These are phyloP conservation scores for Megaptera novaeangliae DNA, from an alignment of 2,113 vertebrate species.

Conservation along the genomic window DNA sequence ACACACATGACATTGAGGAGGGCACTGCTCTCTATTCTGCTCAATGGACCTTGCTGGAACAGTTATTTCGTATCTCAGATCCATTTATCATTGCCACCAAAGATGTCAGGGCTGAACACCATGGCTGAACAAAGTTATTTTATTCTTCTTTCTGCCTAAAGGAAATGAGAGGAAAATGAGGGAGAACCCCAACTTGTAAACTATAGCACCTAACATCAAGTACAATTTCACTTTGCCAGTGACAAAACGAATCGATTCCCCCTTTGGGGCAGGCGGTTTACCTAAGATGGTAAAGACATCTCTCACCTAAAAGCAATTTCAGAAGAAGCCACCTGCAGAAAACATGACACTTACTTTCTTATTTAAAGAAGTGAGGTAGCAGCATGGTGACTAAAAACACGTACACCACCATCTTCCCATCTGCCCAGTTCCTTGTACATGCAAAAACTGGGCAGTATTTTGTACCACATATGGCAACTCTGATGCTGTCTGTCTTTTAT, in stretches of 20 bases:
- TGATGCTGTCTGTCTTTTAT: background rate
- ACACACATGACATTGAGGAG: conserved; percentile 81
- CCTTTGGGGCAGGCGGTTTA: conserved; percentile 36
- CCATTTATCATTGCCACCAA: conserved; percentile 84
- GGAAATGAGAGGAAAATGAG: conserved; percentile 81
- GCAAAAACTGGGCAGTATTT: background rate
- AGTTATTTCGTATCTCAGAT: conserved; percentile 81
- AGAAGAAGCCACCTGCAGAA: conserved; percentile 56
- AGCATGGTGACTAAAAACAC: background rate
- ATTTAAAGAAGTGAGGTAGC: background rate
- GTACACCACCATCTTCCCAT: background rate
- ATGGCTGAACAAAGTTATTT: conserved; percentile 77
- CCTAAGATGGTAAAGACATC: conserved; percentile 12
- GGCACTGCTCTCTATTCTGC: conserved; percentile 82
- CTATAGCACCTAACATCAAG: conserved; percentile 26
- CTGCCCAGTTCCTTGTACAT: background rate
- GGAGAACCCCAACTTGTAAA: conserved; percentile 78
- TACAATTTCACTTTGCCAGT: conserved; percentile 41
- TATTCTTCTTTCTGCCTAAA: conserved; percentile 78
- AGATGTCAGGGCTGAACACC: conserved; percentile 76
- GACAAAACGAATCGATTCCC: conserved; percentile 54
- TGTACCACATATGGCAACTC: background rate
- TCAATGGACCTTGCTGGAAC: conserved; percentile 84
- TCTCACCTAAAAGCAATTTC: conserved; percentile 59
- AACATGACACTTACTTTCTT: conserved; percentile 45